Conservation (phyloP, 2,113 vertebrate genomes). For the Sclerurus mexicanus region DNA sequence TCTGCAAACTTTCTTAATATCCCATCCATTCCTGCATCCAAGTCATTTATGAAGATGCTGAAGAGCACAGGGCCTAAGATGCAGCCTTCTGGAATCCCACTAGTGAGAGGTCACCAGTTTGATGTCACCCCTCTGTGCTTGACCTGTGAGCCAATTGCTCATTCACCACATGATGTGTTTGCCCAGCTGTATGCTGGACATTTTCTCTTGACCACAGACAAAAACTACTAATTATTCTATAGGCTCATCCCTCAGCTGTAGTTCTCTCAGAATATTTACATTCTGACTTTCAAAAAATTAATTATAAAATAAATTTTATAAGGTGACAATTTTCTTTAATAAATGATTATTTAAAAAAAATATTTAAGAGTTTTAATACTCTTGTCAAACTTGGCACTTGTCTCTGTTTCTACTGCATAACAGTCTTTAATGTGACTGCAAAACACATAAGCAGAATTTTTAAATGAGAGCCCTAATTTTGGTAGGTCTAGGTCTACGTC, state of each 20-base stretch:
- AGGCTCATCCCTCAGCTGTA: not conserved
- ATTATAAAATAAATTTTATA: not conserved
- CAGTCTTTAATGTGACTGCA: not conserved
- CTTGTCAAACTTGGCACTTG: not conserved
- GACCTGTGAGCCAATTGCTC: not conserved
- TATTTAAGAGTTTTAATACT: not conserved
- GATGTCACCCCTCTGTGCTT: not conserved
- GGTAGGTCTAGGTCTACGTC: not conserved
- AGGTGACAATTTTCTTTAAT: not conserved
- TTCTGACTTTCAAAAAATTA: not conserved
- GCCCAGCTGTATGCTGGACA: not conserved
- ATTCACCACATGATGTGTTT: not conserved
- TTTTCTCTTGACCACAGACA: not conserved
- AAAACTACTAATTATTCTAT: not conserved
- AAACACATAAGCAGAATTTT: conserved; percentile 13
- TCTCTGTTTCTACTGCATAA: not conserved
- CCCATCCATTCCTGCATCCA: not conserved
- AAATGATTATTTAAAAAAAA: not conserved
- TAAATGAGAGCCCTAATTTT: conserved; percentile 33
- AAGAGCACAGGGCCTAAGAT: not conserved
- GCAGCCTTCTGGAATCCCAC: not conserved
- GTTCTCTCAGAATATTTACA: not conserved
- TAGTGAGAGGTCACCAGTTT: not conserved
- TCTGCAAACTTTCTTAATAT: not conserved
- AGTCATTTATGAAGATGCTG: not conserved